Evolutionary conservation across 2,797 vertebrate genomes (phyloP), one percentile per base, ranked within the genome.

Genomic region (Platalea minor): DNA sequence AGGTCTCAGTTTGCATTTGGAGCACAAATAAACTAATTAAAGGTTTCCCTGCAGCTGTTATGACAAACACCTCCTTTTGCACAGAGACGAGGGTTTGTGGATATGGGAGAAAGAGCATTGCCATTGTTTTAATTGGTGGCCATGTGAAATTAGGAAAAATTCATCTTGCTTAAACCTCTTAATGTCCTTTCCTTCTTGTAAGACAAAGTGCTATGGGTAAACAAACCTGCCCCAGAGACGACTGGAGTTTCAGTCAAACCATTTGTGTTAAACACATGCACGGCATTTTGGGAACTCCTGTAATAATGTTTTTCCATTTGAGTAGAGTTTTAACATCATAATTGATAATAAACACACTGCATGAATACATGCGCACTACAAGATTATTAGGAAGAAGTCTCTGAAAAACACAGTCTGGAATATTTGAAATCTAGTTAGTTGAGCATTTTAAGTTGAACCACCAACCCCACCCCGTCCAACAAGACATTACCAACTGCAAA

Each of bases 1-100:
- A 91, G 88, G 74, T 86, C 87, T 96, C 95, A 24, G 88, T 93
- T 92, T 93, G 75, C 76, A 60, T 93, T 85, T 80, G 73, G 64
- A 94, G 79, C 50, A 84, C 85, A 95, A 85, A 92, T 88, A 95
- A 97, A 91, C 85, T 93, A 92, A 96, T 94, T 93, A 92, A 94
- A 95, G 91, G 78, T 63, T 94, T 95, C 91, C 82, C 79, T 69
- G 68, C 73, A 76, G 93, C 50, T 93, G 43, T 91, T 91, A 91
- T 17, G 43, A 96, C 88, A 95, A 93, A 91, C 82, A 79, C 43
- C 82, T 74, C 59, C 28, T 79, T 65, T 63, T 72, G 60, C 48
- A 88, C 14, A 29, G 17, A 84, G 57, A 77, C 60, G 70, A 57
- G 19, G 41, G 65, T 68, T 82, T 84, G 57, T 46, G 20, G 61